phyloP scores from a whole-genome alignment of 2,113 vertebrate genomes.

The Epinephelus moara region DNA sequence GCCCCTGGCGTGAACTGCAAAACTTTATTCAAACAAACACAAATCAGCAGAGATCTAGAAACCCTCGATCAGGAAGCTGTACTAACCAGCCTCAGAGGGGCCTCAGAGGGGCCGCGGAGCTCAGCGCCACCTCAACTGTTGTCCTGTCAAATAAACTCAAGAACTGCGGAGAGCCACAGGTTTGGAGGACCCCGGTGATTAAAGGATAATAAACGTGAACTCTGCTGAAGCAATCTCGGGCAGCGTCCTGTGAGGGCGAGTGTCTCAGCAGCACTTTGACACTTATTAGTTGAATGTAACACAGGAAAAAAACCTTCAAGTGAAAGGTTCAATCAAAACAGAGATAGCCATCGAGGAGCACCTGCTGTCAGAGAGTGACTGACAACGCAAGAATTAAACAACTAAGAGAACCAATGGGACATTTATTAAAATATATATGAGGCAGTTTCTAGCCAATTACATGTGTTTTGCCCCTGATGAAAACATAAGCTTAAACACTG shows the following conservation, averaged over 20 bases:
- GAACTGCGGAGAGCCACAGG: constrained; percentile 18
- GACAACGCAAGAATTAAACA: neutral
- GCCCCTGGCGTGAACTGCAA: constrained; percentile 4
- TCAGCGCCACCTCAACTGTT: constrained; percentile 34
- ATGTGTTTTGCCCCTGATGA: neutral
- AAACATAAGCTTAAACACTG: neutral
- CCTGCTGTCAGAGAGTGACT: neutral
- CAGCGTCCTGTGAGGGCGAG: constrained; percentile 21
- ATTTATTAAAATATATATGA: neutral
- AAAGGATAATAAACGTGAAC: constrained; percentile 72
- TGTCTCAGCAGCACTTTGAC: constrained; percentile 45
- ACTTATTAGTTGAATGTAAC: constrained; percentile 38
- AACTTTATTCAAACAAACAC: constrained; percentile 65
- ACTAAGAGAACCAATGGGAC: neutral
- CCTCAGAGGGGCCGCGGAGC: neutral
- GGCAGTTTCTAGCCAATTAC: neutral
- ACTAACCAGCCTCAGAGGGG: constrained; percentile 19
- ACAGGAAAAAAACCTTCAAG: constrained; percentile 21
- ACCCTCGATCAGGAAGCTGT: constrained; percentile 23
- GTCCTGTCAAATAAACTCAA: constrained; percentile 54
- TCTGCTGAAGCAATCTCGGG: constrained; percentile 43
- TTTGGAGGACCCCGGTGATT: constrained; percentile 53
- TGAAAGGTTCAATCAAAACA: constrained; percentile 14
- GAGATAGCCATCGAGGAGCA: constrained; percentile 16
- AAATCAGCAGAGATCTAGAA: constrained; percentile 58